Percentiles rank a stretch among this genome's conserved stretches.
Conservation (phyloP, 2,797 vertebrate genomes). For the Sebastes diploproa region DNA sequence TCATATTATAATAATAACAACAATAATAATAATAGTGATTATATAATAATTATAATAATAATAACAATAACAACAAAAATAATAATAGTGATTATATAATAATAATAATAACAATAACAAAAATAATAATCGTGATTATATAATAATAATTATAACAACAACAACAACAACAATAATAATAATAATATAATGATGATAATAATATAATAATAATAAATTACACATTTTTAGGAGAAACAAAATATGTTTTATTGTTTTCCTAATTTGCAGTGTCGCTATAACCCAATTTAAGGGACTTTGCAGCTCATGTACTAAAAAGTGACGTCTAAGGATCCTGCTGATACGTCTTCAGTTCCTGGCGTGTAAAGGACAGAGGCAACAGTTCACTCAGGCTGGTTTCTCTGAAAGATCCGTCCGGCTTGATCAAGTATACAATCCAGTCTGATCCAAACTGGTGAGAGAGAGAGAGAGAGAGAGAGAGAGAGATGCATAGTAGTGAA, state of each 20-base stretch:
- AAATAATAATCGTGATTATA: not conserved
- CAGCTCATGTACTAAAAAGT: not conserved
- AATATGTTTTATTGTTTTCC: not conserved
- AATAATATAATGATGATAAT: not conserved
- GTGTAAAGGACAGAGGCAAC: conserved; percentile 88
- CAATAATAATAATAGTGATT: not conserved
- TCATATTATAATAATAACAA: not conserved
- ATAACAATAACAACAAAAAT: accelerated
- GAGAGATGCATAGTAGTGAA: not conserved
- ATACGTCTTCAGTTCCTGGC: conserved; percentile 59
- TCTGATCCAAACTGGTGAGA: conserved; percentile 83
- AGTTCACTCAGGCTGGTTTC: conserved; percentile 87
- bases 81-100: not conserved
- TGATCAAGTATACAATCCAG: conserved; percentile 89
- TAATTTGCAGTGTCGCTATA: not conserved
- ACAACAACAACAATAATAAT: not conserved
- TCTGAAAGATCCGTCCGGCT: conserved; percentile 85
- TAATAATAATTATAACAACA: not conserved
- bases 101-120: not conserved
- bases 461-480: not conserved
- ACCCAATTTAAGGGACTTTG: not conserved
- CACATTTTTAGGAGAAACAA: not conserved
- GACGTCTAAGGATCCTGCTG: not conserved
- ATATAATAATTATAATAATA: not conserved
- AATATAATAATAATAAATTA: not conserved